Base-by-base conservation (phyloP, 2,888 invertebrate species). In the Deilephila elpenor region DNA sequence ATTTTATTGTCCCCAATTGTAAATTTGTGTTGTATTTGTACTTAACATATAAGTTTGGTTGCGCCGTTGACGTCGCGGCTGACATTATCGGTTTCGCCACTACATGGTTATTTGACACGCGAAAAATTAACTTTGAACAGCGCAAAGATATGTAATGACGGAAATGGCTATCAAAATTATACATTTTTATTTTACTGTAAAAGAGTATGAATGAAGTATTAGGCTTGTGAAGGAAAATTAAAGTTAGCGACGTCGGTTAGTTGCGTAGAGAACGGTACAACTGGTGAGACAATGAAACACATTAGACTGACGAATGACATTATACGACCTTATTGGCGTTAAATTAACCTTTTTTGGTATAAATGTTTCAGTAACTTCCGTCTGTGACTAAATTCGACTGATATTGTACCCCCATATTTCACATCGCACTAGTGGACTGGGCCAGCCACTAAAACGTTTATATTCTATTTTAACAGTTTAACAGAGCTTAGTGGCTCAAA, bases 1-100 rank as follows among this genome's bases (percentile, higher is more conserved):
- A 80, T 76, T 20, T 79, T 80, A 80, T 85, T 83, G 81, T 79
- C 71, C 60, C 77, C 79, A 79, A 75, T 82, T 84, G 80, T 82
- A 83, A 85, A 83, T 84, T 83, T 76, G 80, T 81, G 83, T 88
- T 82, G 82, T 82, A 79, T 73, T 44, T 80, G 86, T 89, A 88
- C 88, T 88, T 89, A 88, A 44, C 84, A 72, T 70, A 73, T 76
- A 74, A 74, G 73, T 76, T 78, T 76, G 37, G 75, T 77, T 74
- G 74, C 20, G 71, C 60, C 64, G 37, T 56, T 44, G 51, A 67
- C 67, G 67, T 51, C 67, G 72, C 20, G 62, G 59, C 25, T 20
- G 29, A 61, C 29, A 1, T 51, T 32, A 20, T 34, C 20, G 25
- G 1, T 37, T 29, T 17, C 11, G 44, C 44, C 44, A 44, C 44